Conservation (phyloP, 2,113 vertebrate genomes). For the Raja brachyura region DNA sequence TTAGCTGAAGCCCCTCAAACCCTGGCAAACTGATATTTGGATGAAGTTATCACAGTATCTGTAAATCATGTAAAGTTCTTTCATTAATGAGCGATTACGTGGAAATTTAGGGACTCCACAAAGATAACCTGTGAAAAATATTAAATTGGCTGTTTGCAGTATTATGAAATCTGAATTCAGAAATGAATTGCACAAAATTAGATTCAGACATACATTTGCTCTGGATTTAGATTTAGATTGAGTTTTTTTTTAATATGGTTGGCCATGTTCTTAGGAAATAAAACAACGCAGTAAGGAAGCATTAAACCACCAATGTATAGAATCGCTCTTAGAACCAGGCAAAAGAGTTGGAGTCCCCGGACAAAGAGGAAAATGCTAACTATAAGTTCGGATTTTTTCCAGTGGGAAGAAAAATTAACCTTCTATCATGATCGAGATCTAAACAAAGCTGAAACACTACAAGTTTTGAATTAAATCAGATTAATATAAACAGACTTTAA, state of each 20-base stretch:
- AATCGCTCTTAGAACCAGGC: not conserved
- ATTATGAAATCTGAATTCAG: not conserved
- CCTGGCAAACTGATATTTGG: not conserved
- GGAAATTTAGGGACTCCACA: not conserved
- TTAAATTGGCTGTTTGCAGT: not conserved
- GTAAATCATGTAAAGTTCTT: not conserved
- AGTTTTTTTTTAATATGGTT: not conserved
- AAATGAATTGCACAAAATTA: not conserved
- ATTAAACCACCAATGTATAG: not conserved
- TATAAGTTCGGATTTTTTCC: conserved; percentile 4
- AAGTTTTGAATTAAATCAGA: conserved; percentile 1
- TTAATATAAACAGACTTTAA: conserved; percentile 18
- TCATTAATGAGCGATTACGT: not conserved
- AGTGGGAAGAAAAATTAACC: not conserved
- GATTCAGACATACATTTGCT: conserved; percentile 12
- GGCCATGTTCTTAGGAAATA: not conserved
- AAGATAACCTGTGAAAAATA: not conserved
- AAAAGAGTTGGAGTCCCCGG: not conserved
- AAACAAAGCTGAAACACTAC: conserved; percentile 27
- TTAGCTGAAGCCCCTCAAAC: not conserved
- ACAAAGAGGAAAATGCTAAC: not conserved
- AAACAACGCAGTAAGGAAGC: not conserved
- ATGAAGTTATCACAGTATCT: not conserved
- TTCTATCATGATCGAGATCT: not conserved
- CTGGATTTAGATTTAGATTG: not conserved